phyloP scores from a whole-genome alignment of 1,140 invertebrate species.

The Glossosoma conforme region DNA sequence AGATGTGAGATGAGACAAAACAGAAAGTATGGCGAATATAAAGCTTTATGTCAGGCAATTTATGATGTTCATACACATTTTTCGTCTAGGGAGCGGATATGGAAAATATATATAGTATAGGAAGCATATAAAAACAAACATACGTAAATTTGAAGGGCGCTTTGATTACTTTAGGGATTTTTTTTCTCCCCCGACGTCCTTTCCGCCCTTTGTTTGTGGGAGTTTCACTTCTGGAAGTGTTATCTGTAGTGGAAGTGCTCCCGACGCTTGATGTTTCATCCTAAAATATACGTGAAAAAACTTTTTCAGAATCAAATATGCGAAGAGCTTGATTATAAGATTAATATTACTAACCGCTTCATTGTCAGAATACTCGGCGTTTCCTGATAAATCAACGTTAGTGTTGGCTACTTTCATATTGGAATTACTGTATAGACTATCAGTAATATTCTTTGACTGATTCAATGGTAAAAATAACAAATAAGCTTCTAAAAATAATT shows the following conservation, averaged over 20 bases:
- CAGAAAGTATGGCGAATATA: too few relatives aligned
- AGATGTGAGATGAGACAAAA: too few relatives aligned
- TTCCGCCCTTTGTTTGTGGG: constrained; percentile 65
- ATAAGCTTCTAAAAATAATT: too few relatives aligned
- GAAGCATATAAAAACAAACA: too few relatives aligned
- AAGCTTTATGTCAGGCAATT: too few relatives aligned
- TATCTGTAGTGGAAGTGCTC: constrained; percentile 77
- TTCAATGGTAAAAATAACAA: too few relatives aligned
- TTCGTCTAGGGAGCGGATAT: too few relatives aligned
- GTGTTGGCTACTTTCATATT: not conserved
- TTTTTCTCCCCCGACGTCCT: constrained; percentile 61
- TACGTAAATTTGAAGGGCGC: constrained; percentile 75
- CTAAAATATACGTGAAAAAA: constrained; percentile 35
- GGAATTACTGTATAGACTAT: not conserved
- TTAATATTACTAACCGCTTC: constrained; percentile 42
- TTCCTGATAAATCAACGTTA: constrained; percentile 3
- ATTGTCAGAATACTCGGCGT: constrained; percentile 37
- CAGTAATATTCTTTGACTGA: not conserved
- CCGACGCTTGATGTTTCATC: constrained; percentile 81
- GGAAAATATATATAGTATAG: too few relatives aligned
- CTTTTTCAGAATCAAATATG: constrained; percentile 6
- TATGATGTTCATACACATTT: too few relatives aligned
- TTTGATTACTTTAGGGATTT: constrained; percentile 60
- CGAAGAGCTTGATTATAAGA: constrained; percentile 9
- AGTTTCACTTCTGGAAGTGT: constrained; percentile 81